Evolutionary conservation across 1,140 invertebrate genomes (phyloP), one percentile per base, ranked within the genome.

Genomic region (Acarapis woodi): DNA sequence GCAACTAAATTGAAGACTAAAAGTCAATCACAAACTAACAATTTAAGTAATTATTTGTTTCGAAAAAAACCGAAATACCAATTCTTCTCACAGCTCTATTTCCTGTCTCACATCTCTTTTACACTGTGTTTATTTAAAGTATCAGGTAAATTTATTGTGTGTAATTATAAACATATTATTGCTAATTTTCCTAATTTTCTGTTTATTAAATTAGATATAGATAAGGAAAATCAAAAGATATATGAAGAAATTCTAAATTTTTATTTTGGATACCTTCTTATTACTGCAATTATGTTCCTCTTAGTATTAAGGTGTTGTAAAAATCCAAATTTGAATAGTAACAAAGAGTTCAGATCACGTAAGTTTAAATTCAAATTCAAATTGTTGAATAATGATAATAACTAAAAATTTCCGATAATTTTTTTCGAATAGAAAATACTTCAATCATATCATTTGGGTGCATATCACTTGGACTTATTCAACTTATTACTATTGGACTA

Each of bases 1-100:
- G n/a, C n/a, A n/a, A n/a, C n/a, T n/a, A n/a, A n/a, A n/a, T n/a
- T n/a, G n/a, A n/a, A n/a, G n/a, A n/a, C n/a, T n/a, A n/a, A n/a
- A n/a, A n/a, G n/a, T n/a, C n/a, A n/a, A n/a, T n/a, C n/a, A n/a
- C n/a, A n/a, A n/a, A n/a, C n/a, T n/a, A n/a, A n/a, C n/a, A n/a
- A n/a, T n/a, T n/a, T n/a, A n/a, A n/a, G n/a, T n/a, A n/a, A n/a
- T n/a, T n/a, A n/a, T n/a, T n/a, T 33, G 12, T 33, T 20, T 20
- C 12, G 16, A 12, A 32, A 32, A 21, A 41, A 36, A 20, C 36
- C 40, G 16, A 26, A 30, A 14, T 37, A 30, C 19, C 24, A 37
- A 10, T 28, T 42, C 22, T 37, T 37, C 16, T 42, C 40, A 16
- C 40, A 42, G 24, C 16, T 42, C 8, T 42, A 42, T 23, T 24